phyloP scores from a whole-genome alignment of 2,113 vertebrate species.

The Centropristis striata region DNA sequence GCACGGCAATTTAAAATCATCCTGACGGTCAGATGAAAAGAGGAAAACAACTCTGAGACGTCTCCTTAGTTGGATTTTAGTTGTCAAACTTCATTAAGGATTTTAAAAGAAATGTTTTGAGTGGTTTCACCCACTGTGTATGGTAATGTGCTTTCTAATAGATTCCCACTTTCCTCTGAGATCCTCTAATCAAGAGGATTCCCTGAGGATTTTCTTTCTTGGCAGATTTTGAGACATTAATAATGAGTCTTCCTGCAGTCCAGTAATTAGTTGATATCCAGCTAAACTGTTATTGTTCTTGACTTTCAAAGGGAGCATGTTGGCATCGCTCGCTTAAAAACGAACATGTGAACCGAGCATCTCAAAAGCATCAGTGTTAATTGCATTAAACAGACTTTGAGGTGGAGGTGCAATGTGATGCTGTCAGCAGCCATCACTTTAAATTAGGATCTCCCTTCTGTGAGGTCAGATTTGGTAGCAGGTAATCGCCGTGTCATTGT shows the following conservation, averaged over 20 bases:
- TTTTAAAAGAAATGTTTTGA: conserved; percentile 50
- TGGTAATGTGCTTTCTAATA: conserved; percentile 70
- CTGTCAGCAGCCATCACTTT: conserved; percentile 60
- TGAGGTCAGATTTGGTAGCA: conserved; percentile 61
- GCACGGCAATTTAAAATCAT: conserved; percentile 29
- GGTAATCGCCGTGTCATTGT: conserved; percentile 67
- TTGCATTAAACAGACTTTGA: conserved; percentile 58
- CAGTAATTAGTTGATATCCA: conserved; percentile 57
- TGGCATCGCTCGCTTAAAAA: conserved; percentile 12
- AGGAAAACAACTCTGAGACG: conserved; percentile 8
- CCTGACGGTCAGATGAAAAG: conserved; percentile 21
- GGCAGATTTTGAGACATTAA: conserved; percentile 53
- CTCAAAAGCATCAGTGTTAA: conserved; percentile 54
- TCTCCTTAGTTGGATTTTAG: conserved; percentile 44
- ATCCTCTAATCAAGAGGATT: conserved; percentile 59
- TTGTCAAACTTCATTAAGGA: conserved; percentile 60
- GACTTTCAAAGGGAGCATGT: conserved; percentile 48
- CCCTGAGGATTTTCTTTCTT: conserved; percentile 54
- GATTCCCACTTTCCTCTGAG: conserved; percentile 65
- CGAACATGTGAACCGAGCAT: conserved; percentile 17
- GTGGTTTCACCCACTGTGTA: conserved; percentile 46
- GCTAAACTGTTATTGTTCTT: conserved; percentile 54
- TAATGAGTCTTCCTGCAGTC: conserved; percentile 49
- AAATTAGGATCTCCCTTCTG: conserved; percentile 56
- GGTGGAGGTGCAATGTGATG: conserved; percentile 23